Percentiles rank a stretch among this genome's conserved stretches.
Evolutionary conservation across 2,888 invertebrate species (phyloP).

Genomic region (Machimus atricapillus): DNA sequence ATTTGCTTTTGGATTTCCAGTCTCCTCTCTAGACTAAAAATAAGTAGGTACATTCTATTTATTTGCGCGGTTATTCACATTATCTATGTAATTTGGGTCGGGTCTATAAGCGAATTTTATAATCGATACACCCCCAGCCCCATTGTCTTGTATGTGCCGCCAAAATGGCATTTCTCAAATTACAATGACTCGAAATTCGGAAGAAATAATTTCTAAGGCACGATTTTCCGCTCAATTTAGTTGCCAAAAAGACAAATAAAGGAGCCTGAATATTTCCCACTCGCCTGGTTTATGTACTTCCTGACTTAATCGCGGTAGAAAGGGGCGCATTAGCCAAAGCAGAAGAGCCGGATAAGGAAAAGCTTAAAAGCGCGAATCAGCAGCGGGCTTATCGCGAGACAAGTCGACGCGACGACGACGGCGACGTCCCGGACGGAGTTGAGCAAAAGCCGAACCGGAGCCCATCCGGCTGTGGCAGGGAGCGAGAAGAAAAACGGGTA

Average conservation of each 20-base stretch:
- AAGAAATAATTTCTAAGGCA: not conserved
- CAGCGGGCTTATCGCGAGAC: not conserved
- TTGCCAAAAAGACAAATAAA: not conserved
- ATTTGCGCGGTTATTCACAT: not conserved
- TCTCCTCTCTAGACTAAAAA: not conserved
- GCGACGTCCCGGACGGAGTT: not conserved
- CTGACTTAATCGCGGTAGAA: constrained; percentile 5
- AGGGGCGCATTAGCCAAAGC: constrained; percentile 19
- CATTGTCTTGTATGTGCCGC: not conserved
- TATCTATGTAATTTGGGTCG: not conserved
- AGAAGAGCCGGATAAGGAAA: constrained; percentile 24
- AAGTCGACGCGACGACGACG: not conserved
- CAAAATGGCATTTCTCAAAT: not conserved
- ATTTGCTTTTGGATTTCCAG: not conserved
- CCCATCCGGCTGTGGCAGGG: not conserved
- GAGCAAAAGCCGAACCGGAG: not conserved
- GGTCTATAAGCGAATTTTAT: not conserved
- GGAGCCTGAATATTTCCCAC: not conserved
- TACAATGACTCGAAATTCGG: not conserved
- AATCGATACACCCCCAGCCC: not conserved
- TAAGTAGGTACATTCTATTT: not conserved
- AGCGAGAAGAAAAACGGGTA: not conserved
- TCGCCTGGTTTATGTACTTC: constrained; percentile 23
- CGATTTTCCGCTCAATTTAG: constrained; percentile 19
- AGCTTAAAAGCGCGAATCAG: constrained; percentile 28